These are phyloP conservation scores for Sebastolobus alascanus DNA, from an alignment of 2,797 vertebrate species.

Conservation along the genomic window DNA sequence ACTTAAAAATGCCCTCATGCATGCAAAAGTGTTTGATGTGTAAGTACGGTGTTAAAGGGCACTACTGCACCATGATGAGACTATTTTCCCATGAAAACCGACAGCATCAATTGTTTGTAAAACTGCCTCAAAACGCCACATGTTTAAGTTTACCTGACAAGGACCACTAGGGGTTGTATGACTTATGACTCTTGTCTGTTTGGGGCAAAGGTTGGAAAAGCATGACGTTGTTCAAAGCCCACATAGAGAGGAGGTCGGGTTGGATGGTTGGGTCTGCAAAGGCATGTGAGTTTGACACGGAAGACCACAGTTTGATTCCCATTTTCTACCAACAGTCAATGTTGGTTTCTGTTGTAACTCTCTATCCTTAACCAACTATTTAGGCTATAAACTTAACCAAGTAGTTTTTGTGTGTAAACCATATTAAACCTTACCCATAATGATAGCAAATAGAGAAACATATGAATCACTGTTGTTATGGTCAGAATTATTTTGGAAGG, in stretches of 20 bases:
- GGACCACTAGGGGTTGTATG: background rate
- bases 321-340: background rate
- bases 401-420: background rate
- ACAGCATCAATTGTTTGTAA: background rate
- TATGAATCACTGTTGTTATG: background rate
- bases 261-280: background rate
- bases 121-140: background rate
- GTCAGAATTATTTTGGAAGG: background rate
- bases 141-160: background rate
- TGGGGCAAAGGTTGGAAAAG: conserved; percentile 5
- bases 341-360: background rate
- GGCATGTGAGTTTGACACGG: background rate
- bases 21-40: background rate
- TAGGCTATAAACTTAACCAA: fast-evolving
- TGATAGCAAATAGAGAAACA: background rate
- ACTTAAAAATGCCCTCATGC: background rate
- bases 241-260: background rate
- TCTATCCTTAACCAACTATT: background rate
- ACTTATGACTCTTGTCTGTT: conserved; percentile 5
- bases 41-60: background rate
- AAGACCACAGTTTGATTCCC: background rate
- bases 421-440: background rate
- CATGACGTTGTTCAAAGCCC: background rate
- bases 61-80: background rate
- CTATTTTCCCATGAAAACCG: background rate